Percentiles rank a stretch among this genome's conserved stretches.
These are phyloP conservation scores for Tangara arthus DNA, from an alignment of 2,797 vertebrate genomes.

Conservation along the genomic window DNA sequence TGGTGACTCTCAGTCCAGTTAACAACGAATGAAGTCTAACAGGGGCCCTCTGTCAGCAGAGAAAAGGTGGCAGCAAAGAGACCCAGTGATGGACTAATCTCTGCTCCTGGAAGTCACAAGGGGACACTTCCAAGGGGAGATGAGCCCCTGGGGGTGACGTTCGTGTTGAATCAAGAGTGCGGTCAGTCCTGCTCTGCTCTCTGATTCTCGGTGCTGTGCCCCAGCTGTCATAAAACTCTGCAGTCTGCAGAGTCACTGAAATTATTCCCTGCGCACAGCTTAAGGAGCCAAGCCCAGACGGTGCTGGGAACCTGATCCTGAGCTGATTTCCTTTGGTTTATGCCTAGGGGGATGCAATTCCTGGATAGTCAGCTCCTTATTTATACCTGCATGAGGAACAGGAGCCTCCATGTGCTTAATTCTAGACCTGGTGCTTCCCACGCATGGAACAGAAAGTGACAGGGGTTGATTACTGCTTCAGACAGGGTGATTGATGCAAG, in stretches of 20 bases:
- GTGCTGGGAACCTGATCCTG: background rate
- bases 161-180: background rate
- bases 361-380: background rate
- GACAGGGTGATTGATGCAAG: constrained; percentile 46
- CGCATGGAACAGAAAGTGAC: background rate
- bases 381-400: background rate
- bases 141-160: rapidly evolving
- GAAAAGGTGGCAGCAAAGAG: background rate
- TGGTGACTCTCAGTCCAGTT: background rate
- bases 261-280: background rate
- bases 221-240: background rate
- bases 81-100: background rate
- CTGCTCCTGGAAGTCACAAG: background rate
- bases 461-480: constrained; percentile 23
- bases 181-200: background rate
- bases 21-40: background rate
- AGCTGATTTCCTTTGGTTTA: background rate
- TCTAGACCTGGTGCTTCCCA: background rate
- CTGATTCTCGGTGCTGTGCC: background rate
- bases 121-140: background rate
- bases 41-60: background rate
- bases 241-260: background rate
- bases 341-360: background rate
- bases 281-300: background rate
- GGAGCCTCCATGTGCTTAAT: background rate